Percentiles rank a stretch among this genome's conserved stretches.
Conservation (phyloP, 2,888 invertebrate species). For the Cylloceria caligata region DNA sequence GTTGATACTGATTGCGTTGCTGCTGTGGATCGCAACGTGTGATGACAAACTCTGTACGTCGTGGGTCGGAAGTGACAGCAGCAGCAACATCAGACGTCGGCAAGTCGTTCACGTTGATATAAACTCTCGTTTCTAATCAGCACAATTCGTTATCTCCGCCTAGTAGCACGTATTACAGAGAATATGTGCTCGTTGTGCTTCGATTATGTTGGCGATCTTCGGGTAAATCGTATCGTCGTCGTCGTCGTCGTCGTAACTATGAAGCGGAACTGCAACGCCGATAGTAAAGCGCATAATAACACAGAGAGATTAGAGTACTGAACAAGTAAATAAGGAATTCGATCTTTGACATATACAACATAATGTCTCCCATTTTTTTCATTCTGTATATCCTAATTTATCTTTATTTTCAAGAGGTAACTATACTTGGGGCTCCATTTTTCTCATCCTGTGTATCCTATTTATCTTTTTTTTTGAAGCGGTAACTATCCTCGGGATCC, state of each 20-base stretch:
- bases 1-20: slow-evolving; percentile 20
- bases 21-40: slow-evolving; percentile 20
- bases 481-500: too few relatives aligned
- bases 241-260: slow-evolving; percentile 25
- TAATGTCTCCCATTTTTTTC: slow-evolving; percentile 8
- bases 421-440: too few relatives aligned
- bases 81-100: slow-evolving; percentile 57
- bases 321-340: slow-evolving; percentile 30
- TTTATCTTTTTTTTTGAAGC: slow-evolving; percentile 35
- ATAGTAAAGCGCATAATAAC: neutral
- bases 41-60: slow-evolving; percentile 9
- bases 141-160: slow-evolving; percentile 63
- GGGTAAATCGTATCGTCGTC: slow-evolving; percentile 53
- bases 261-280: slow-evolving; percentile 18
- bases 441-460: neutral
- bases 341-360: neutral
- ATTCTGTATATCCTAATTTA: neutral
- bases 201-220: slow-evolving; percentile 52
- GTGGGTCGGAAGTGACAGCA: slow-evolving; percentile 19
- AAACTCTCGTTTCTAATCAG: slow-evolving; percentile 56
- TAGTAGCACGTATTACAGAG: slow-evolving; percentile 51
- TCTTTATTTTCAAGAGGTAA: slow-evolving; percentile 16
- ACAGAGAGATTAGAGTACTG: neutral
- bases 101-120: slow-evolving; percentile 63
- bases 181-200: slow-evolving; percentile 52